These are phyloP conservation scores for Quadroppia sp. DNA, from an alignment of 2,888 invertebrate genomes.

Conservation along the genomic window DNA sequence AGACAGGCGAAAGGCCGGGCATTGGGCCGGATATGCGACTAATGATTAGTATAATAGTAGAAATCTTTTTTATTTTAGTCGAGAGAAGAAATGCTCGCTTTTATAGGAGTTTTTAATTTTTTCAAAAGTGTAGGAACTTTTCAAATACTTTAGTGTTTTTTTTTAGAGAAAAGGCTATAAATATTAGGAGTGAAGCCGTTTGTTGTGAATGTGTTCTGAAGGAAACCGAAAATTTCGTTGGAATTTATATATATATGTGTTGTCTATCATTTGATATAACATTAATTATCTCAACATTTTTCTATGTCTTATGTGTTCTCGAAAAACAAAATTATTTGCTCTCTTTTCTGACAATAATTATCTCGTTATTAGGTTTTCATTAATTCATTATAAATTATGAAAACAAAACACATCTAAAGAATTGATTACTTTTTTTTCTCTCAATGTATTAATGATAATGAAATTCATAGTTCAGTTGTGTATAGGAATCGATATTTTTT, in stretches of 20 bases:
- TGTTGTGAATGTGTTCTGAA: neutral
- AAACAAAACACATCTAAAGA: no score
- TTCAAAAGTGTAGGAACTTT: constrained; percentile 33
- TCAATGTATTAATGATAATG: neutral
- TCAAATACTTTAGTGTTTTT: neutral
- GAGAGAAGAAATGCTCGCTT: constrained; percentile 6
- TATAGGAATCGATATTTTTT: neutral
- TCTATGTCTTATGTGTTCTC: neutral
- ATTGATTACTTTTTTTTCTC: neutral
- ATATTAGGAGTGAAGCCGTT: constrained; percentile 16
- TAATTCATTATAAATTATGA: no score
- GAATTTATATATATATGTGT: neutral
- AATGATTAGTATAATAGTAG: constrained; percentile 33
- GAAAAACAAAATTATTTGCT: no score
- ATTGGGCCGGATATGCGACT: constrained; percentile 25
- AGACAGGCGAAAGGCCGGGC: constrained; percentile 7
- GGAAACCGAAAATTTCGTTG: neutral
- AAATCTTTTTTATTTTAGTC: neutral
- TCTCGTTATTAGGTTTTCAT: no score
- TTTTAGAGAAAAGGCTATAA: constrained; percentile 28
- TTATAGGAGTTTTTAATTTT: constrained; percentile 31
- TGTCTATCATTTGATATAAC: neutral
- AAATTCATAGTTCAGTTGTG: neutral
- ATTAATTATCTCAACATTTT: constrained; percentile 11
- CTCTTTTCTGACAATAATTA: no score